Base-by-base conservation (phyloP, 2,888 invertebrate species). In the Ectobius pallidus region DNA sequence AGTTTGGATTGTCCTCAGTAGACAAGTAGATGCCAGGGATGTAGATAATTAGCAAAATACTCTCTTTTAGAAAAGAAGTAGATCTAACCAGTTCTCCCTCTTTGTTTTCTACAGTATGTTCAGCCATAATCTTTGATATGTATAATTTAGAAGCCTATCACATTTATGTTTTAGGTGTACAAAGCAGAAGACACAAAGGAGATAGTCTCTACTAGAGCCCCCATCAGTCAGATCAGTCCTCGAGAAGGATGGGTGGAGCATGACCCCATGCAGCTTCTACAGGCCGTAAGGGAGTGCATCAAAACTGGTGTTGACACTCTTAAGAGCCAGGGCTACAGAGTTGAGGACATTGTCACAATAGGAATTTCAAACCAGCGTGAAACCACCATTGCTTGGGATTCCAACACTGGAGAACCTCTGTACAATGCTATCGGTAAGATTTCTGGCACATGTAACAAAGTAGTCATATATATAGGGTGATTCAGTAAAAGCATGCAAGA, bases 301-400 rank as follows among this genome's bases (percentile, higher is more conserved):
- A 89, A 91, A 76, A 89, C 90, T 77, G 93, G 93, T 0, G 86
- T 92, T 6, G 86, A 86, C 65, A 87, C 89, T 78, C 81, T 94
- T 46, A 85, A 86, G 18, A 83, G 83, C 63, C 78, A 86, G 78
- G 90, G 90, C 82, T 81, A 87, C 78, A 84, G 84, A 73, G 87
- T 88, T 58, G 85, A 85, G 2, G 90, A 94, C 79, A 92, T 97
- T 71, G 90, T 91, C 70, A 91, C 95, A 27, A 85, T 99, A 72
- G 99, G 99, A 58, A 90, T 99, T 72, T 96, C 98, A 22, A 99
- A 99, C 85, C 99, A 99, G 84, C 88, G 98, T 70, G 99, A 99
- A 86, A 98, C 99, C 0, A 96, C 96, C 0, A 87, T 99, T 77
- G 93, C 94, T 0, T 99, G 99, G 99, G 97, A 99, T 83, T 92